Evolutionary conservation across 2,113 vertebrate genomes (phyloP).

Genomic region (Serilophus lunatus): DNA sequence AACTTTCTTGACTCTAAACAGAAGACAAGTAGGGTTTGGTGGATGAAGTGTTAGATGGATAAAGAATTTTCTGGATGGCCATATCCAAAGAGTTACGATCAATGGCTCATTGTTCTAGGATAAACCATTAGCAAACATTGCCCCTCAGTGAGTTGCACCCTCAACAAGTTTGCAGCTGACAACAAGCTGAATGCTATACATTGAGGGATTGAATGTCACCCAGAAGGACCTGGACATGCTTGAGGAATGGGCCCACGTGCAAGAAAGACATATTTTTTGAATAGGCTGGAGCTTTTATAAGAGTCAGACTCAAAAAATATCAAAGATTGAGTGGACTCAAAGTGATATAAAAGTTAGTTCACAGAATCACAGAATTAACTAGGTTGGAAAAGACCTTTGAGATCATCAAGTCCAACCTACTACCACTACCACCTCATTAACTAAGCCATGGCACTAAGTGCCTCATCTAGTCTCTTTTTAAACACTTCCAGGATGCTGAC

Average conservation of each 20-base stretch:
- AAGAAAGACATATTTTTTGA: no score
- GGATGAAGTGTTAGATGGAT: not conserved
- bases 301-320: not conserved
- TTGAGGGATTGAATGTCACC: accelerated
- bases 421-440: no score
- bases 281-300: not conserved
- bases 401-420: no score
- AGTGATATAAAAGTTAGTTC: no score
- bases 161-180: not conserved
- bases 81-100: not conserved
- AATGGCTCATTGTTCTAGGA: not conserved
- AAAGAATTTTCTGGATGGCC: not conserved
- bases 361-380: no score
- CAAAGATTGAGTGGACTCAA: not conserved
- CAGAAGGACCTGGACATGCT: not conserved
- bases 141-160: no score
- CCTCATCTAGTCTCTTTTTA: no score
- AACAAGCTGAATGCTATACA: not conserved
- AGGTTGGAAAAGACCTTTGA: no score
- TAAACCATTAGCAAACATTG: accelerated
- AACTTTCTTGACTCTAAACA: no score
- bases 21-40: no score
- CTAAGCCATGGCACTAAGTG: no score
- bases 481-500: no score
- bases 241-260: not conserved